Base-by-base conservation (phyloP, 2,888 invertebrate species). In the Oxytorus armatus region DNA sequence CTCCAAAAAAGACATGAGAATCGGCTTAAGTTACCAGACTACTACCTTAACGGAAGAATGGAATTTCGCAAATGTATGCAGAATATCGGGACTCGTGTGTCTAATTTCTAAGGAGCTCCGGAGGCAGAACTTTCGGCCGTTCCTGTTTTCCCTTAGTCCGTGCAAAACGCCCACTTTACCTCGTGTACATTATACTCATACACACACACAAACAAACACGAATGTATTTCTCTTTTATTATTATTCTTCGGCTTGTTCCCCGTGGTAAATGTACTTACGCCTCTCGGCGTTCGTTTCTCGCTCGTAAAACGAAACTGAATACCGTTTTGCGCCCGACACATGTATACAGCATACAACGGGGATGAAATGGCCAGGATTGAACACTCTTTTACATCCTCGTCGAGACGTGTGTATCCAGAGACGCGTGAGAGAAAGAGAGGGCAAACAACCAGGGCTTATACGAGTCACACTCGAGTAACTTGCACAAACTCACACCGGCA, bases 231-330 rank as follows among this genome's bases (percentile, higher is more conserved):
- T 69, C 55, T 68, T 18, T 39, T 68, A 23, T 53, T 69, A 49
- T 76, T 39, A 25, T 29, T 44, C 69, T 49, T 44, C 36, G 10
- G 23, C 21, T 74, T 69, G 29, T 68, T 63, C 47, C 21, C 25
- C 53, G 42, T 42, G 73, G 73, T 63, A 63, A 83, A 84, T 83
- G 87, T 86, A 86, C 86, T 86, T 85, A 82, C 81, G 81, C 83
- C 82, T 85, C 85, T 83, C 82, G 78, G 85, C 84, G 84, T 76
- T 79, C 59, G 63, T 85, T 85, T 83, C 86, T 83, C 85, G 89
- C 86, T 91, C 90, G 90, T 91, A 91, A 91, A 91, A 87, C 81
- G 85, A 87, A 88, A 88, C 83, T 83, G 85, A 85, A 86, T 86
- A 85, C 82, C 73, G 83, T 85, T 84, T 85, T 70, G 72, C 70